Evolutionary conservation across 2,888 invertebrate species (phyloP).

Genomic region (Drosophila basisetae): DNA sequence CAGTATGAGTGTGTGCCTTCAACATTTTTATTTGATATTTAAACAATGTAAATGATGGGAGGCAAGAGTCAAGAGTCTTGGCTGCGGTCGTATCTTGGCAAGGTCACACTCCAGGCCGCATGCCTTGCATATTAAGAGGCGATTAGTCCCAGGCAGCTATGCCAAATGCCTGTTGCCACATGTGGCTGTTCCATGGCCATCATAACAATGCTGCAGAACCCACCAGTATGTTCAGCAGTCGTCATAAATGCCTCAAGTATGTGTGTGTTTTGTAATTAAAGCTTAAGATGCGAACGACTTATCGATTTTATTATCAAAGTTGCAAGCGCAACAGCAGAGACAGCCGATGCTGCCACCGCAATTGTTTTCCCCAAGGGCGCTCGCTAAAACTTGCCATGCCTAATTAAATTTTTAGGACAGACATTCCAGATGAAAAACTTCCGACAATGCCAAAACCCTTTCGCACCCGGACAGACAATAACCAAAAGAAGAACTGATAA

Average conservation of each 20-base stretch:
- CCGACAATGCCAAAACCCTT: conserved; percentile 12
- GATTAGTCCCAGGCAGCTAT: conserved; percentile 55
- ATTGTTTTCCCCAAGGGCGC: conserved; percentile 22
- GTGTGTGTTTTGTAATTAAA: conserved; percentile 61
- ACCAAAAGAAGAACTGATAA: conserved; percentile 28
- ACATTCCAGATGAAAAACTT: conserved; percentile 9
- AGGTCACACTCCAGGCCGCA: conserved; percentile 62
- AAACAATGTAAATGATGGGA: conserved; percentile 46
- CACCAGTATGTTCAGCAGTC: conserved; percentile 65
- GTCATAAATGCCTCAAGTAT: conserved; percentile 59
- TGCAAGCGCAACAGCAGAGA: conserved; percentile 23
- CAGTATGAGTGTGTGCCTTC: conserved; percentile 36
- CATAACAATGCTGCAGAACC: conserved; percentile 55
- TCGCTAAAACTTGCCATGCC: conserved; percentile 39
- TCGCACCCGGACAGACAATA: conserved; percentile 8
- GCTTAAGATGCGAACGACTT: conserved; percentile 54
- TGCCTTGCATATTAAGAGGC: conserved; percentile 75
- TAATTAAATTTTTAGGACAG: conserved; percentile 60
- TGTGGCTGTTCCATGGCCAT: conserved; percentile 50
- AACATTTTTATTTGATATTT: conserved; percentile 71
- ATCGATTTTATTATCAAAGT: conserved; percentile 69
- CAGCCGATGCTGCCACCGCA: neutral
- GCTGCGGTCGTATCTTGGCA: conserved; percentile 22
- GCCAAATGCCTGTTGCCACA: conserved; percentile 33
- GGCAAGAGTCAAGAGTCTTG: conserved; percentile 31